phyloP scores from a whole-genome alignment of 2,797 vertebrate species.

The Carduelis carduelis region DNA sequence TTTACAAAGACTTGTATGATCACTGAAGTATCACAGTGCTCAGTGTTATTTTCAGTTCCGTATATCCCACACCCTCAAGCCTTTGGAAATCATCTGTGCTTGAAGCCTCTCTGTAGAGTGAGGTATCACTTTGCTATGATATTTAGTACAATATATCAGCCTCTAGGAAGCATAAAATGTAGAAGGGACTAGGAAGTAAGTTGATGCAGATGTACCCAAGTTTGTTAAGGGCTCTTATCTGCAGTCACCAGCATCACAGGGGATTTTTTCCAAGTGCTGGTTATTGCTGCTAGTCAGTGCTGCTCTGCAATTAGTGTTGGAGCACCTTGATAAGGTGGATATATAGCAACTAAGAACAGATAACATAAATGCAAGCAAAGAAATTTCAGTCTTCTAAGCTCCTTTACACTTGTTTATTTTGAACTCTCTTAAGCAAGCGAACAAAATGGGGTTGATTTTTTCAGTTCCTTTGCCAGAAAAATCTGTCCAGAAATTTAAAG shows the following conservation, averaged over 20 bases:
- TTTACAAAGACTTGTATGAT: not conserved
- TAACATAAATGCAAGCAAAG: slow-evolving; percentile 70
- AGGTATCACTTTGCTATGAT: slow-evolving; percentile 6
- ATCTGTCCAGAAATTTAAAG: not conserved
- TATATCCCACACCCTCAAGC: not conserved
- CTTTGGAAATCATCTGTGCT: slow-evolving; percentile 20
- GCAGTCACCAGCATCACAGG: not conserved
- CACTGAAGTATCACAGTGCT: not conserved
- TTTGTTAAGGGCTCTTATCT: slow-evolving; percentile 66
- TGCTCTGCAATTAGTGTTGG: slow-evolving; percentile 69
- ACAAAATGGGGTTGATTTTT: not conserved
- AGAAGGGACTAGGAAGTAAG: slow-evolving; percentile 25
- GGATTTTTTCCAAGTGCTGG: slow-evolving; percentile 50
- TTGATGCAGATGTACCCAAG: slow-evolving; percentile 53
- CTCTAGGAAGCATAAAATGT: slow-evolving; percentile 38
- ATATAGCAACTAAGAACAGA: slow-evolving; percentile 64
- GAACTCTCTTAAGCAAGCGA: slow-evolving; percentile 39
- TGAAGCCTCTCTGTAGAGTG: slow-evolving; percentile 5
- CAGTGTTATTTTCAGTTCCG: not conserved
- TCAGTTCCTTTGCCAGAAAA: not conserved
- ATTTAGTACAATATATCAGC: slow-evolving; percentile 37
- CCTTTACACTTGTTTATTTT: slow-evolving; percentile 61
- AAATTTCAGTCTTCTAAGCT: slow-evolving; percentile 54
- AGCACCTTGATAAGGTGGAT: slow-evolving; percentile 67
- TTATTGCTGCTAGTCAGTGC: slow-evolving; percentile 47